A percentile compares a stretch with the other conserved stretches of the same genome.
These are phyloP conservation scores for Notarius lentiginosus DNA, from an alignment of 2,113 vertebrate genomes.

Conservation along the genomic window DNA sequence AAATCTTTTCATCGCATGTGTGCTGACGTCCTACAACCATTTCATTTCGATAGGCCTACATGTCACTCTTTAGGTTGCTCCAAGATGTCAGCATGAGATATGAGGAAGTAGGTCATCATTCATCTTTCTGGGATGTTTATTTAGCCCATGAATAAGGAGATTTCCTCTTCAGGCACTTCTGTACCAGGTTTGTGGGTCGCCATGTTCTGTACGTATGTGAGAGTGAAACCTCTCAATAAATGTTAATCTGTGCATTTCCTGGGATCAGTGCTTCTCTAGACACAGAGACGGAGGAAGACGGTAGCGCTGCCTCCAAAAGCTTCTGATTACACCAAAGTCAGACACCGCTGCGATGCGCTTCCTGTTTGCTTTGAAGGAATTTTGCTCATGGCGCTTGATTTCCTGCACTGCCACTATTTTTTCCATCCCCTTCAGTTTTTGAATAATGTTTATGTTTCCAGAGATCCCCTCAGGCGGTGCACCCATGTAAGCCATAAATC, in stretches of 20 bases:
- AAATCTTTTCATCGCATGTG: neutral
- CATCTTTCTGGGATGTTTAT: slow-evolving; percentile 58
- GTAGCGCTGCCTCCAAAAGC: slow-evolving; percentile 58
- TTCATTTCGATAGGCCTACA: slow-evolving; percentile 42
- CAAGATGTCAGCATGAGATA: slow-evolving; percentile 50
- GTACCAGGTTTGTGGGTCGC: neutral
- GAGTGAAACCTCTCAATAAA: slow-evolving; percentile 66
- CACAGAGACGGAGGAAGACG: slow-evolving; percentile 62
- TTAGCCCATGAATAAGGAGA: slow-evolving; percentile 53
- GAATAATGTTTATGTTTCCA: slow-evolving; percentile 43
- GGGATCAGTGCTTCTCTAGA: slow-evolving; percentile 67
- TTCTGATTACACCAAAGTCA: slow-evolving; percentile 63
- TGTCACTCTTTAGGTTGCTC: slow-evolving; percentile 49
- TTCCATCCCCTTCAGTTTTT: slow-evolving; percentile 37
- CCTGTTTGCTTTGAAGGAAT: slow-evolving; percentile 51
- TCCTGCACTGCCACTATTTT: slow-evolving; percentile 42
- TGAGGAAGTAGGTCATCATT: slow-evolving; percentile 53
- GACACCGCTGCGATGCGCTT: slow-evolving; percentile 41
- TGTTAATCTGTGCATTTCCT: slow-evolving; percentile 72
- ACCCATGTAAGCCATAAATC: slow-evolving; percentile 51
- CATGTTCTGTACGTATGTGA: slow-evolving; percentile 48
- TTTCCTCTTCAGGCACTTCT: slow-evolving; percentile 53
- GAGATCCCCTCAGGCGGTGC: slow-evolving; percentile 30
- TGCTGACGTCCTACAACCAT: neutral
- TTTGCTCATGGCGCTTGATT: slow-evolving; percentile 32